These are phyloP conservation scores for Pelobates fuscus DNA, from an alignment of 2,113 vertebrate species.

Conservation along the genomic window DNA sequence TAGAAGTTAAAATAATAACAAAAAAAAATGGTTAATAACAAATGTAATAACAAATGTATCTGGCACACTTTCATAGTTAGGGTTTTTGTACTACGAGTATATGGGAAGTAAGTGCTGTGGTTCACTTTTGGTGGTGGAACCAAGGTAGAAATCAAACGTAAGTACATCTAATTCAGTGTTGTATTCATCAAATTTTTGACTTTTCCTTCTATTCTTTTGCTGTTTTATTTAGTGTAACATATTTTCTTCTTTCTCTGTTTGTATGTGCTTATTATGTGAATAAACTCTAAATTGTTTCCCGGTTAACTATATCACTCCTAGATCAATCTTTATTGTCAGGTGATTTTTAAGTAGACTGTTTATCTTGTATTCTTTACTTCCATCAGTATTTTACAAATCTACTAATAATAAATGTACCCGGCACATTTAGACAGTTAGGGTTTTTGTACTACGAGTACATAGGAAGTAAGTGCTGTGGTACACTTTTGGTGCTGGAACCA, in stretches of 20 bases:
- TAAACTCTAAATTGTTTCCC: not conserved
- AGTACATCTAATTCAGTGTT: constrained; percentile 43
- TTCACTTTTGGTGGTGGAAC: constrained; percentile 5
- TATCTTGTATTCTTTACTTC: too few species aligned
- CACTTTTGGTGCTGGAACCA: constrained; percentile 23
- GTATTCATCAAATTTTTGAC: constrained; percentile 2
- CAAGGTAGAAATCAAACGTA: constrained; percentile 51
- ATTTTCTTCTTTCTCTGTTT: too few species aligned
- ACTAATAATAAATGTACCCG: not conserved
- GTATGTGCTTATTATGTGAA: too few species aligned
- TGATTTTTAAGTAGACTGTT: too few species aligned
- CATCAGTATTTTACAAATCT: not conserved
- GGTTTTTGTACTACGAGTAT: too few species aligned
- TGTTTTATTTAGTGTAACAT: too few species aligned
- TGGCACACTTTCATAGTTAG: too few species aligned
- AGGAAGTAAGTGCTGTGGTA: constrained; percentile 52
- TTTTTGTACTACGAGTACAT: constrained; percentile 9
- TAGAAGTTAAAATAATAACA: too few species aligned
- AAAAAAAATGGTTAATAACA: too few species aligned
- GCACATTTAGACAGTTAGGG: not conserved
- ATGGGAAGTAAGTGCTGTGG: too few species aligned
- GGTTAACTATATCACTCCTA: not conserved
- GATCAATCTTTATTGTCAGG: not conserved
- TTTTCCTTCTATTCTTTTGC: too few species aligned
- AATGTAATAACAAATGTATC: too few species aligned